phyloP scores from a whole-genome alignment of 2,888 invertebrate species.

The Pyrocoelia pectoralis region DNA sequence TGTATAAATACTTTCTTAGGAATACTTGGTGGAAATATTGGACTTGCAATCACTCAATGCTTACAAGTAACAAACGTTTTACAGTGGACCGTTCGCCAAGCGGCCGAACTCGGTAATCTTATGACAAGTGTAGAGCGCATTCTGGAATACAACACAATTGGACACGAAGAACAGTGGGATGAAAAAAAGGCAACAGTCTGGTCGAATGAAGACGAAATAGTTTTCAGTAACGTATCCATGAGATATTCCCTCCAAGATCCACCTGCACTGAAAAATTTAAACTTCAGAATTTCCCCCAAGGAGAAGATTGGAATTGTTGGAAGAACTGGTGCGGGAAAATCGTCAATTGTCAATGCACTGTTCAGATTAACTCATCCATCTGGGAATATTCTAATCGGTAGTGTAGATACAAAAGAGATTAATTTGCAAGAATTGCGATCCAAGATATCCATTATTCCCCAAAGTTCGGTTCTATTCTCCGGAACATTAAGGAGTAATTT shows the following conservation, averaged over 20 bases:
- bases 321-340: slow-evolving; percentile 83
- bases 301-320: slow-evolving; percentile 85
- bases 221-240: slow-evolving; percentile 74
- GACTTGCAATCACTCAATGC: slow-evolving; percentile 56
- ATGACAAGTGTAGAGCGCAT: slow-evolving; percentile 92
- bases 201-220: slow-evolving; percentile 75
- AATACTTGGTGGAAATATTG: slow-evolving; percentile 55
- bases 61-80: slow-evolving; percentile 65
- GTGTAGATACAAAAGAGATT: slow-evolving; percentile 63
- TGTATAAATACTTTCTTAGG: slow-evolving; percentile 37
- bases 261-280: slow-evolving; percentile 76
- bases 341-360: slow-evolving; percentile 73
- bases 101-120: slow-evolving; percentile 67
- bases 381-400: slow-evolving; percentile 70
- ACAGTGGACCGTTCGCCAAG: slow-evolving; percentile 83
- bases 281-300: slow-evolving; percentile 71
- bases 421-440: slow-evolving; percentile 63
- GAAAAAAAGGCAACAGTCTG: slow-evolving; percentile 74
- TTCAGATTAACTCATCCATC: slow-evolving; percentile 69
- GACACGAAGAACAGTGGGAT: slow-evolving; percentile 55
- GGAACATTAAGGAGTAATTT: slow-evolving; percentile 89
- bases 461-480: slow-evolving; percentile 76
- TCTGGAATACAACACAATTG: slow-evolving; percentile 52
- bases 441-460: slow-evolving; percentile 67
- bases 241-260: slow-evolving; percentile 77